Percentiles rank a stretch among this genome's conserved stretches.
These are phyloP conservation scores for Eubucco bourcierii DNA, from an alignment of 2,113 vertebrate species.

Conservation along the genomic window DNA sequence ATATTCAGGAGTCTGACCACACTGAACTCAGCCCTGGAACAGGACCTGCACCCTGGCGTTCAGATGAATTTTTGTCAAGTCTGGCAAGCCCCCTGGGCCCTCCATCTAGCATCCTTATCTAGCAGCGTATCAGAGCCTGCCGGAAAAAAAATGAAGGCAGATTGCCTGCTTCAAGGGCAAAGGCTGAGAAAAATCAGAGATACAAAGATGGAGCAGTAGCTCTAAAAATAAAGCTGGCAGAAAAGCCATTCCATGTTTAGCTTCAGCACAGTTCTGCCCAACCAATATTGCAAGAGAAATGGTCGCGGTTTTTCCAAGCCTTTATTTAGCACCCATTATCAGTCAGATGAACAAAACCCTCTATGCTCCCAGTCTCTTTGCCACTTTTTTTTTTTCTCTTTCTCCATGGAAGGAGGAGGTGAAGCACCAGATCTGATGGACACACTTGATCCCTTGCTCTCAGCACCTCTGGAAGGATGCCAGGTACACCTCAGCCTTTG, in stretches of 20 bases:
- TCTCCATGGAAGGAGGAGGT: background rate
- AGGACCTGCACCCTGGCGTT: background rate
- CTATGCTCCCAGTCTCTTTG: background rate
- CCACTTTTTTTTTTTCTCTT: background rate
- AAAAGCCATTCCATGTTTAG: constrained; percentile 60
- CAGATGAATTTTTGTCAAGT: background rate
- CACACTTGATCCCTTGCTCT: background rate
- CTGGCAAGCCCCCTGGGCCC: background rate
- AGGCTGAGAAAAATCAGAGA: constrained; percentile 46
- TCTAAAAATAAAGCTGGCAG: constrained; percentile 68
- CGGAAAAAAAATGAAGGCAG: background rate
- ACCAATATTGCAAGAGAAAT: constrained; percentile 44
- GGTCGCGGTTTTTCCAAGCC: background rate
- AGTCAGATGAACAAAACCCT: constrained; percentile 56
- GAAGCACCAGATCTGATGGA: background rate
- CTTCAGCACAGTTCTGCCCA: constrained; percentile 46
- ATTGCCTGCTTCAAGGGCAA: constrained; percentile 17
- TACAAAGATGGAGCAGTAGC: background rate
- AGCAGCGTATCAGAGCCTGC: background rate
- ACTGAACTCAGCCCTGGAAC: background rate
- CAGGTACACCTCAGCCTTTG: background rate
- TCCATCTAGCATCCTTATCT: constrained; percentile 5
- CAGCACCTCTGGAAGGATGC: background rate
- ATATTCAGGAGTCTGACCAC: background rate
- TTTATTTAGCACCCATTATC: constrained; percentile 63